Evolutionary conservation across 2,113 vertebrate genomes (phyloP).

Genomic region (Cavia porcellus): DNA sequence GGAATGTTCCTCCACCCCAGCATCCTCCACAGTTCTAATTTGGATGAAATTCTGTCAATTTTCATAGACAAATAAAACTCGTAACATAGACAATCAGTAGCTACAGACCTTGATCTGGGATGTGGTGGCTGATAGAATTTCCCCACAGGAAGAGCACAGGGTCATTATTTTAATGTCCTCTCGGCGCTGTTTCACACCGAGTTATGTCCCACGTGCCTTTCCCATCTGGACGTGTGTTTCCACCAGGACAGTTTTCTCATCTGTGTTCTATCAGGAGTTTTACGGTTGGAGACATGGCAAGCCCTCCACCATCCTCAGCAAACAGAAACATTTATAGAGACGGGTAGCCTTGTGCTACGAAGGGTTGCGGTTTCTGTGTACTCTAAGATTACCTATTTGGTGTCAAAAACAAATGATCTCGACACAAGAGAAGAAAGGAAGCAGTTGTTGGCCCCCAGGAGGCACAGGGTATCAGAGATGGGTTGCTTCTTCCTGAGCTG

Average conservation of each 20-base stretch:
- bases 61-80: background rate
- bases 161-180: background rate
- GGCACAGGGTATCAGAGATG: background rate
- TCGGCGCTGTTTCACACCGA: background rate
- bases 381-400: background rate
- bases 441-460: rapidly evolving
- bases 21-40: background rate
- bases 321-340: background rate
- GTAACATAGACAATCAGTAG: background rate
- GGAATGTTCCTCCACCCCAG: background rate
- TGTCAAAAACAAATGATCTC: background rate
- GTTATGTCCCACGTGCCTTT: background rate
- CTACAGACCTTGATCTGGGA: background rate
- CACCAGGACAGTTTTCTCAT: background rate
- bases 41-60: background rate
- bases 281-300: background rate
- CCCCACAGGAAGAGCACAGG: background rate
- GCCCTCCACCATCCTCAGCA: background rate
- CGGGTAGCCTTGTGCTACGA: background rate
- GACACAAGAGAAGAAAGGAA: background rate
- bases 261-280: background rate
- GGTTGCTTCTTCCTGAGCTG: background rate
- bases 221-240: background rate
- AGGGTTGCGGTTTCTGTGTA: background rate
- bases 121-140: background rate